These are phyloP conservation scores for Mormyrus iriodes DNA, from an alignment of 2,113 vertebrate species.

Conservation along the genomic window DNA sequence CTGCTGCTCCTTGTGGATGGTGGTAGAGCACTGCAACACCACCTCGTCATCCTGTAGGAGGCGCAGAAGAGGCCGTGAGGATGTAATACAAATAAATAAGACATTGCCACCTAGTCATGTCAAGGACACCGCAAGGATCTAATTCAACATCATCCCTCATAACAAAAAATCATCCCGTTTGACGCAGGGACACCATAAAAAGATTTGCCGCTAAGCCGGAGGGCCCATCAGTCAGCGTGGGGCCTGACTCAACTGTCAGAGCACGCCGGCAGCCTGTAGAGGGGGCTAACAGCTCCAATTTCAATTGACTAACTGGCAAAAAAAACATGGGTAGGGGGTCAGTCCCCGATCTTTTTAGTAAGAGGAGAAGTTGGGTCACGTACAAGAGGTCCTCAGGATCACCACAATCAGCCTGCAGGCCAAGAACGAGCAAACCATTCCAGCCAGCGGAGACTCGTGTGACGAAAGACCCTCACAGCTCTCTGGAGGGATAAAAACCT, in stretches of 20 bases:
- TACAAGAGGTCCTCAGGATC: neutral
- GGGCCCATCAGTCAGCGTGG: neutral
- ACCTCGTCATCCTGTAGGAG: constrained; percentile 82
- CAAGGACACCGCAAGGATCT: neutral
- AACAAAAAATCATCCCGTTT: neutral
- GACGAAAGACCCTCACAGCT: neutral
- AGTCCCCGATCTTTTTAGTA: neutral
- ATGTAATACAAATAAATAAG: neutral
- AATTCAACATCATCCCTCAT: neutral
- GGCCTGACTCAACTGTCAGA: neutral
- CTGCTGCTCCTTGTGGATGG: constrained; percentile 86
- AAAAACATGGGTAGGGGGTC: neutral
- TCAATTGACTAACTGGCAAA: neutral
- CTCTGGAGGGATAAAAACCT: neutral
- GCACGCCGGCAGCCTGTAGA: neutral
- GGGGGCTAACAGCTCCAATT: neutral
- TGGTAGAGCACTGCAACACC: constrained; percentile 87
- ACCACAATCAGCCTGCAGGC: neutral
- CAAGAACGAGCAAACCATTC: neutral
- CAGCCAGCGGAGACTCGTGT: neutral
- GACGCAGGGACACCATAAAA: neutral
- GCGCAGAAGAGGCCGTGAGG: constrained; percentile 24
- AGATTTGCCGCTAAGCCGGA: neutral
- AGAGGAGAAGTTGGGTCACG: neutral
- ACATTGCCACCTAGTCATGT: neutral